Conservation (phyloP, 1,140 invertebrate species). For the Saccostrea echinata region DNA sequence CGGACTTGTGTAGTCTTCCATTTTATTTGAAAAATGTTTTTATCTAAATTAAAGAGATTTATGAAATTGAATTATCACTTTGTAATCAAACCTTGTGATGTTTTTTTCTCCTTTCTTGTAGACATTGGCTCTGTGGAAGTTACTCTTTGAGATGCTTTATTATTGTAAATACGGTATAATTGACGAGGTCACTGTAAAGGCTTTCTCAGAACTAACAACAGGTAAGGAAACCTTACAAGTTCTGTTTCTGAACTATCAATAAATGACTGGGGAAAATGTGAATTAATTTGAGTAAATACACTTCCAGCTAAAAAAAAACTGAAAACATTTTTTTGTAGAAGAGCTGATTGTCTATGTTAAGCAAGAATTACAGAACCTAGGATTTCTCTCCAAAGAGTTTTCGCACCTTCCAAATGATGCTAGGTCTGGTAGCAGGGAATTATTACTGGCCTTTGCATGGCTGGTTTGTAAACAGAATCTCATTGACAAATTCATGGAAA, state of each 20-base stretch:
- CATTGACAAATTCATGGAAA: conserved; percentile 68
- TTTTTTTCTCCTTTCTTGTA: conserved; percentile 27
- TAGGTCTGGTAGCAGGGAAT: conserved; percentile 68
- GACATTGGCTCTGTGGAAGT: conserved; percentile 66
- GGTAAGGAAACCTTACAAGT: conserved; percentile 48
- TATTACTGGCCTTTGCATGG: conserved; percentile 73
- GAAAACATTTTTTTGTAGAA: conserved; percentile 57
- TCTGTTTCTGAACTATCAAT: neutral
- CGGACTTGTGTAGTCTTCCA: no score
- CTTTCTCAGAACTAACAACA: conserved; percentile 61
- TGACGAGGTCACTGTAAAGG: conserved; percentile 66
- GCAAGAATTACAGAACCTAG: conserved; percentile 64
- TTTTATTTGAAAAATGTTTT: no score
- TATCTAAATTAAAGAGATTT: no score
- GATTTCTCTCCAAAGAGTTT: conserved; percentile 67
- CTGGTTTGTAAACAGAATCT: conserved; percentile 68
- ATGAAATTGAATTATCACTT: no score
- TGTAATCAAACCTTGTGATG: no score
- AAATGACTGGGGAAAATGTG: no score
- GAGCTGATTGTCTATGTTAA: conserved; percentile 71
- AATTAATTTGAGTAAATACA: no score
- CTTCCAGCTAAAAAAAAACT: neutral
- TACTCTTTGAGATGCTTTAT: conserved; percentile 73
- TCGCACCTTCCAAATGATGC: conserved; percentile 66
- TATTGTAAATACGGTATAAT: conserved; percentile 67